Conservation (phyloP, 2,113 vertebrate genomes). For the Apeltes quadracus region DNA sequence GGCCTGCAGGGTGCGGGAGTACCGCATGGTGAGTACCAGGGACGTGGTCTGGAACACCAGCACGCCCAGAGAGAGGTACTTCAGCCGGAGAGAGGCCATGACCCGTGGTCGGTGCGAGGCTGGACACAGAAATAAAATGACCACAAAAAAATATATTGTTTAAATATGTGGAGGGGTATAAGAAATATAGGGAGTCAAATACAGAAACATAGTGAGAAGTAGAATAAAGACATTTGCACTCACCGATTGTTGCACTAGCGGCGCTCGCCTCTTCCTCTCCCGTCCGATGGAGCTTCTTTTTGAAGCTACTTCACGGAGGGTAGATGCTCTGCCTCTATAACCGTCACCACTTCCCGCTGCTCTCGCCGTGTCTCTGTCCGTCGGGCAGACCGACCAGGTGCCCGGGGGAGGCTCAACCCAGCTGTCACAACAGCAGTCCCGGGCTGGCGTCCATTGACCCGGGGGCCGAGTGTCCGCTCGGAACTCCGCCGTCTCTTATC, state of each 20-base stretch:
- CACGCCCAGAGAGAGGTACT: conserved; percentile 95
- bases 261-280: conserved; percentile 29
- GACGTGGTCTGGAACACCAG: conserved; percentile 98
- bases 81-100: conserved; percentile 88
- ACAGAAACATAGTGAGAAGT: not conserved
- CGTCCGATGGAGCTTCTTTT: not conserved
- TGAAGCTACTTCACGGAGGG: not conserved
- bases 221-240: not conserved
- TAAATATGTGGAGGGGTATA: not conserved
- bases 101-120: not conserved
- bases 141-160: not conserved
- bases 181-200: not conserved
- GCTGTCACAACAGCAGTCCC: conserved; percentile 73
- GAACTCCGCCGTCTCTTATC: not conserved
- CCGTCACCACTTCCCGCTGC: not conserved
- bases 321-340: not conserved
- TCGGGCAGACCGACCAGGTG: conserved; percentile 41
- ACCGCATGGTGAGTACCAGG: conserved; percentile 97
- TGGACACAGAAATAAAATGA: not conserved
- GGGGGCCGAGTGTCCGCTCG: not conserved
- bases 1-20: conserved; percentile 93
- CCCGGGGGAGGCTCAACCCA: conserved; percentile 34
- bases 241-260: not conserved
- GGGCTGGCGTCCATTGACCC: conserved; percentile 60
- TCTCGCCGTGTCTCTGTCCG: not conserved